Conservation (phyloP, 1,140 invertebrate genomes). For the Euwallacea fornicatus region DNA sequence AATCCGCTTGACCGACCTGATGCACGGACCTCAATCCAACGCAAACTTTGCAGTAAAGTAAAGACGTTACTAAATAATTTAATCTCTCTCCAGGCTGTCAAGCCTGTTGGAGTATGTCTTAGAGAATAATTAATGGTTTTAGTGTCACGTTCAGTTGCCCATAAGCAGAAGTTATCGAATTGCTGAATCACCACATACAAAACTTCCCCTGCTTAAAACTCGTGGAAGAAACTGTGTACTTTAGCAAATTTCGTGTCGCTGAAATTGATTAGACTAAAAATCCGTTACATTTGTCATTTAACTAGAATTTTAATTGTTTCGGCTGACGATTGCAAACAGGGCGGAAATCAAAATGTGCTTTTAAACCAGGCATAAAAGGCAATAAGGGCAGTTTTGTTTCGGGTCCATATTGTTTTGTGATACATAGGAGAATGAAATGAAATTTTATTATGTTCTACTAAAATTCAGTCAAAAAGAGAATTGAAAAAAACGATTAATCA, state of each 20-base stretch:
- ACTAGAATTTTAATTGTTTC: slow-evolving; percentile 2
- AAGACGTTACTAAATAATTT: slow-evolving; percentile 4
- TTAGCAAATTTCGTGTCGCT: background rate
- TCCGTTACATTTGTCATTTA: background rate
- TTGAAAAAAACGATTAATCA: no score
- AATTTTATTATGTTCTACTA: no score
- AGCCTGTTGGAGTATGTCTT: background rate
- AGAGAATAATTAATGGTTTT: slow-evolving; percentile 1
- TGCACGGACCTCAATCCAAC: no score
- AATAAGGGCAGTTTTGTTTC: no score
- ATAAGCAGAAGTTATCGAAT: background rate
- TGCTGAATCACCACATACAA: slow-evolving; percentile 3
- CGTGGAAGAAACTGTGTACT: background rate
- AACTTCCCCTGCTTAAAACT: background rate
- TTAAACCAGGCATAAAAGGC: no score
- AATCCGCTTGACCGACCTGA: no score
- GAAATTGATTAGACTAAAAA: background rate
- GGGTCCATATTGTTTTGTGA: no score
- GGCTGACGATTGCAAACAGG: background rate
- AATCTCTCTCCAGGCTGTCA: background rate
- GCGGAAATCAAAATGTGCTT: background rate
- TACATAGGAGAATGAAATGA: no score
- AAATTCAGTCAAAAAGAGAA: no score
- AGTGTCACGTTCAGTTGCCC: slow-evolving; percentile 3
- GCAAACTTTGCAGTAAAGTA: background rate